Conservation (phyloP, 1,140 invertebrate genomes). For the Drosophila athabasca region DNA sequence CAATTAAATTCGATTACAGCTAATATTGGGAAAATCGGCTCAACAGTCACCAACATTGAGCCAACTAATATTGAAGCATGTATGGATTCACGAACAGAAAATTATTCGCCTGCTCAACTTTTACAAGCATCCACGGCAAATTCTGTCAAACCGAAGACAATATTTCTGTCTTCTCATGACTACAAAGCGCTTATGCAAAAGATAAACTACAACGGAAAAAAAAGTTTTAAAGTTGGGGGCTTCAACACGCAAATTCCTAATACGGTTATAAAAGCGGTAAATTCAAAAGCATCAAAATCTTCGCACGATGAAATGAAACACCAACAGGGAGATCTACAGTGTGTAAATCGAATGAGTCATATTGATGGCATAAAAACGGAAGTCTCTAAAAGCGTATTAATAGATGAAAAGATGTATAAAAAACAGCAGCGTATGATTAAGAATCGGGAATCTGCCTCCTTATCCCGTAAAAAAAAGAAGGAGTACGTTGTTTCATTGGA, state of each 20-base stretch:
- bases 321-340: no score
- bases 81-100: conserved; percentile 2
- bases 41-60: neutral
- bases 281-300: conserved; percentile 36
- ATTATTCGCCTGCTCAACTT: neutral
- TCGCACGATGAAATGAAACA: no score
- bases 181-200: conserved; percentile 84
- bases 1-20: no score
- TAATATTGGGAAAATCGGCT: neutral
- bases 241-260: conserved; percentile 59
- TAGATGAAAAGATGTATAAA: conserved; percentile 87
- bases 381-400: conserved; percentile 34
- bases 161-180: conserved; percentile 84
- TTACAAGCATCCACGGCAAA: no score
- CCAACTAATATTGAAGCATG: neutral
- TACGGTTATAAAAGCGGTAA: conserved; percentile 81
- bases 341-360: no score
- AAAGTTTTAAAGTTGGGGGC: conserved; percentile 52
- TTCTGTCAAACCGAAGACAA: conserved; percentile 78
- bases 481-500: conserved; percentile 94
- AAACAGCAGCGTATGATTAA: conserved; percentile 95
- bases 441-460: conserved; percentile 94
- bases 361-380: conserved; percentile 18
- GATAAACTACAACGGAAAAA: conserved; percentile 69
- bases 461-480: conserved; percentile 96